Conservation (phyloP, 2,888 invertebrate genomes). For the Pecten maximus region DNA sequence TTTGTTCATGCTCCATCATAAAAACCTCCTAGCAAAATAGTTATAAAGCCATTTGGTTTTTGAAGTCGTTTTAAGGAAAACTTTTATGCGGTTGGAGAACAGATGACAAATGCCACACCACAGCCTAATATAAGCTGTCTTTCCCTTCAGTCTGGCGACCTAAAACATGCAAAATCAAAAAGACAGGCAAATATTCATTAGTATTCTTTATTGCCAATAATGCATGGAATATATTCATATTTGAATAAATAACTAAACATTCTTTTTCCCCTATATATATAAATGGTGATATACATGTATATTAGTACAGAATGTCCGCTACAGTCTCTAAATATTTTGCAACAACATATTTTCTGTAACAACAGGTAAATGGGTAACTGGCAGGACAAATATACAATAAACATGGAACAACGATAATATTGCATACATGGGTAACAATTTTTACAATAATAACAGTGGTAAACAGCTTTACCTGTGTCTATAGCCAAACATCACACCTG, state of each 20-base stretch:
- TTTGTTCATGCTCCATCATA: too few relatives aligned
- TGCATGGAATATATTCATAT: slow-evolving; percentile 27
- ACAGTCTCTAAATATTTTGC: not conserved
- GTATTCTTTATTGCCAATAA: slow-evolving; percentile 32
- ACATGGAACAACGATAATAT: slow-evolving; percentile 27
- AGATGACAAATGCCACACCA: not conserved
- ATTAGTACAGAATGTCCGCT: slow-evolving; percentile 24
- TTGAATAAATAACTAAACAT: slow-evolving; percentile 30
- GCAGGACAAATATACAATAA: slow-evolving; percentile 15
- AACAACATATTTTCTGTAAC: slow-evolving; percentile 16
- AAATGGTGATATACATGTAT: slow-evolving; percentile 28
- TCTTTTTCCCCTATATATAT: not conserved
- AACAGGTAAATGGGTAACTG: slow-evolving; percentile 23
- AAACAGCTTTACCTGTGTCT: not conserved
- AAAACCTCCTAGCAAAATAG: too few relatives aligned
- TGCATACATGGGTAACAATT: slow-evolving; percentile 22
- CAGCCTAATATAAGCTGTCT: too few relatives aligned
- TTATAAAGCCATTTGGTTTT: too few relatives aligned
- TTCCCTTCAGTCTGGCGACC: too few relatives aligned
- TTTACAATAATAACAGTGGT: not conserved
- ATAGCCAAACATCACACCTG: not conserved
- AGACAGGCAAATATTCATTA: not conserved
- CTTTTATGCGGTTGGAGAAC: too few relatives aligned
- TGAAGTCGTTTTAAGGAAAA: too few relatives aligned
- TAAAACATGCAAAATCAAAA: too few relatives aligned